phyloP scores from a whole-genome alignment of 2,797 vertebrate species.

The Monodelphis domestica region DNA sequence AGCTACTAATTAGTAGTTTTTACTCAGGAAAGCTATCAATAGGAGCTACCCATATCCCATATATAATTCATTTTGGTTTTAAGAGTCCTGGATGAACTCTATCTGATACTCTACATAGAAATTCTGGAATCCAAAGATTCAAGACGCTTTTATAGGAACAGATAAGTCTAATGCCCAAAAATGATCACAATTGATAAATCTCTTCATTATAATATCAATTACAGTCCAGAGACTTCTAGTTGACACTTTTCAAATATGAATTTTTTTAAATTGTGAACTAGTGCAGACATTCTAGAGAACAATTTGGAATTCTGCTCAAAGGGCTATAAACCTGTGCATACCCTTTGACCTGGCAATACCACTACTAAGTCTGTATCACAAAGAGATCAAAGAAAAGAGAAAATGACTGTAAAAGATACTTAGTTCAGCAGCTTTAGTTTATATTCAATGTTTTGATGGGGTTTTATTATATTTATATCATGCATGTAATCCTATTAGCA shows the following conservation, averaged over 20 bases:
- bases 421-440: too few relatives aligned
- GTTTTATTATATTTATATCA: too few relatives aligned
- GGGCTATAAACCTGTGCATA: too few relatives aligned
- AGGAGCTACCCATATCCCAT: slow-evolving; percentile 52
- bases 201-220: background rate
- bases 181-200: background rate
- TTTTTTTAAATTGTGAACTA: background rate
- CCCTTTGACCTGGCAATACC: too few relatives aligned
- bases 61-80: slow-evolving; percentile 43
- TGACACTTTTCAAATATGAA: too few relatives aligned
- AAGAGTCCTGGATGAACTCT: slow-evolving; percentile 56
- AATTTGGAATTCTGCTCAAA: too few relatives aligned
- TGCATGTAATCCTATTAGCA: too few relatives aligned
- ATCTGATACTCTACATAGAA: slow-evolving; percentile 15
- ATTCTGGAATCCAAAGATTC: background rate
- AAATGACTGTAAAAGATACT: too few relatives aligned
- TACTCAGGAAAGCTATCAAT: slow-evolving; percentile 46
- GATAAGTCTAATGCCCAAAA: background rate
- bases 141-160: background rate
- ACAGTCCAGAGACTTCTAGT: background rate
- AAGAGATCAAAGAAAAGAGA: too few relatives aligned
- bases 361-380: too few relatives aligned
- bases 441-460: too few relatives aligned
- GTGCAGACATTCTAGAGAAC: background rate
- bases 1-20: background rate